These are phyloP conservation scores for Seladonia tumulorum DNA, from an alignment of 2,888 invertebrate species.

Conservation along the genomic window DNA sequence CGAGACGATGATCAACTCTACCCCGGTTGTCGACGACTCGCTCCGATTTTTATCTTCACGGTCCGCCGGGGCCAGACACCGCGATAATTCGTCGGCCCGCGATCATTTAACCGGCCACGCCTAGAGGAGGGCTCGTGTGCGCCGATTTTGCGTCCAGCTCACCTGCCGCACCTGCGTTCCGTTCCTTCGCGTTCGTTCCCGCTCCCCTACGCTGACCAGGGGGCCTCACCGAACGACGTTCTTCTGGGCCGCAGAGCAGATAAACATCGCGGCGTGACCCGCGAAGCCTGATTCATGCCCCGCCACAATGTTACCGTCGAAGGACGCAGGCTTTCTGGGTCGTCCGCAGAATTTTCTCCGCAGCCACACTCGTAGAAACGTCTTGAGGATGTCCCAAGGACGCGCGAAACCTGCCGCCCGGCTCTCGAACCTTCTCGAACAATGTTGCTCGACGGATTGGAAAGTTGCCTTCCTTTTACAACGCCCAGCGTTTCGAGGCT, in stretches of 20 bases:
- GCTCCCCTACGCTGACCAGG: neutral
- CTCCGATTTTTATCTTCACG: slow-evolving; percentile 65
- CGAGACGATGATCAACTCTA: slow-evolving; percentile 67
- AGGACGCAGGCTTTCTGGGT: neutral
- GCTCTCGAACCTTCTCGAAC: neutral
- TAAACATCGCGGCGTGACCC: neutral
- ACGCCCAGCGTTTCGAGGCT: neutral
- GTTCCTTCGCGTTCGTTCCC: neutral
- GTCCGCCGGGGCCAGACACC: slow-evolving; percentile 40
- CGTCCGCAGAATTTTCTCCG: neutral
- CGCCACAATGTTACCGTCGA: neutral
- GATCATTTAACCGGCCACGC: slow-evolving; percentile 62
- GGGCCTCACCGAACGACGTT: neutral
- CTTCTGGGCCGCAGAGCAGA: neutral
- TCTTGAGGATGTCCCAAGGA: neutral
- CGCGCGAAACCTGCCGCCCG: neutral
- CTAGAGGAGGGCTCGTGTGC: slow-evolving; percentile 49
- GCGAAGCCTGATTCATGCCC: neutral
- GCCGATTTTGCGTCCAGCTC: slow-evolving; percentile 1
- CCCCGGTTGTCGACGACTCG: slow-evolving; percentile 51
- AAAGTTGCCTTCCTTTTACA: neutral
- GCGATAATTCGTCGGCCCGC: slow-evolving; percentile 65
- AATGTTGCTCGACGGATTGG: slow-evolving; percentile 9
- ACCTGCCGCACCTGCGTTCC: neutral
- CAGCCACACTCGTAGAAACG: neutral